These are phyloP conservation scores for Netelia melanura DNA, from an alignment of 2,888 invertebrate genomes.

Conservation along the genomic window DNA sequence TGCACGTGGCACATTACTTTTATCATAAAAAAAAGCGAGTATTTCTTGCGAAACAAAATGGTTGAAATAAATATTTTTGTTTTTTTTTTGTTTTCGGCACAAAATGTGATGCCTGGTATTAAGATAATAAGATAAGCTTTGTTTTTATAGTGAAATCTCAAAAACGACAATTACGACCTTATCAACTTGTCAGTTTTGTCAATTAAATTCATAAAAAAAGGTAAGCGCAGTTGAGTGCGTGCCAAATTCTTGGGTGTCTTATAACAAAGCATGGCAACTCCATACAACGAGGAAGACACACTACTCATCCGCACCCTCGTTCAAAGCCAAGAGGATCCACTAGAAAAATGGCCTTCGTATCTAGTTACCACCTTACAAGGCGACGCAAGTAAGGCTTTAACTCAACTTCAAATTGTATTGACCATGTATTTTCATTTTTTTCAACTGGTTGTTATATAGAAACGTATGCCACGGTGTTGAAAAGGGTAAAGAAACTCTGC, in stretches of 20 bases:
- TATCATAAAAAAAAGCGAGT: neutral
- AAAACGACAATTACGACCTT: neutral
- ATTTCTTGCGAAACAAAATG: constrained; percentile 7
- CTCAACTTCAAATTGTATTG: constrained; percentile 1
- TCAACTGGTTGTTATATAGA: constrained; percentile 7
- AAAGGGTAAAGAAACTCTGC: constrained; percentile 17
- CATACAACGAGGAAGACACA: constrained; percentile 4
- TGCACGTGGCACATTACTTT: neutral
- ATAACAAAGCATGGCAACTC: neutral
- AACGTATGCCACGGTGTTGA: constrained; percentile 16
- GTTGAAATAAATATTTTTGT: constrained; percentile 21
- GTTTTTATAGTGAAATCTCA: neutral
- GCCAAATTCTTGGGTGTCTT: constrained; percentile 4
- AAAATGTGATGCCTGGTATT: constrained; percentile 8
- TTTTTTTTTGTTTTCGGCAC: constrained; percentile 4
- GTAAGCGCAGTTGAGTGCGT: constrained; percentile 1
- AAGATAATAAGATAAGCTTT: neutral
- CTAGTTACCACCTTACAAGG: constrained; percentile 22
- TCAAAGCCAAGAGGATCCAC: neutral
- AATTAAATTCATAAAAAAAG: neutral
- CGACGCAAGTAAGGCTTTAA: constrained; percentile 19
- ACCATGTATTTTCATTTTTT: constrained; percentile 5
- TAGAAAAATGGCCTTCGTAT: constrained; percentile 7
- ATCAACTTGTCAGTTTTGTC: constrained; percentile 2
- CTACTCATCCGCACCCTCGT: constrained; percentile 16